Percentiles rank a stretch among this genome's conserved stretches.
phyloP scores from a whole-genome alignment of 1,140 invertebrate species.

The Drosophila bipectinata region DNA sequence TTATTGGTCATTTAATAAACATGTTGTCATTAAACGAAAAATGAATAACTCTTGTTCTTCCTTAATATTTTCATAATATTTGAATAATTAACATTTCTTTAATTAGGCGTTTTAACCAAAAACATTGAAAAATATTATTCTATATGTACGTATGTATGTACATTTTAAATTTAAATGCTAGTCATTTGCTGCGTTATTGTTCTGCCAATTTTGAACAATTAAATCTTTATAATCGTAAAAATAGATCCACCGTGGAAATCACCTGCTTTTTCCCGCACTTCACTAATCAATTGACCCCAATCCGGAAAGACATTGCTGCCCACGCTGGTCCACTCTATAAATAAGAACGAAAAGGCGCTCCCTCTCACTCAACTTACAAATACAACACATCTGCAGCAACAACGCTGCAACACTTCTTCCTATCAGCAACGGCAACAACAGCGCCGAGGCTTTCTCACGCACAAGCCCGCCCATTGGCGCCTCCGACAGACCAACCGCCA shows the following conservation, averaged over 20 bases:
- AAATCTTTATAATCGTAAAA: constrained; percentile 32
- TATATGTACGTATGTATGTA: no score
- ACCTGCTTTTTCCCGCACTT: constrained; percentile 43
- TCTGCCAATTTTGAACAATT: constrained; percentile 2
- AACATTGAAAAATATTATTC: neutral
- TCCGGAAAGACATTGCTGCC: constrained; percentile 48
- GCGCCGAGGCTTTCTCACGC: constrained; percentile 13
- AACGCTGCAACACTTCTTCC: constrained; percentile 50
- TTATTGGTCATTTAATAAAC: no score
- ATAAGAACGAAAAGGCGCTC: constrained; percentile 40
- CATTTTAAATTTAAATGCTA: neutral
- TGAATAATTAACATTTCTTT: no score
- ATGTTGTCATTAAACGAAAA: no score
- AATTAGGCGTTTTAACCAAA: no score
- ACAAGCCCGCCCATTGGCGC: constrained; percentile 37
- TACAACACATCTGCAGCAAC: constrained; percentile 59
- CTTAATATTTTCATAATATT: no score
- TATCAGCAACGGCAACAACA: constrained; percentile 26
- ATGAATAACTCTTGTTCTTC: no score
- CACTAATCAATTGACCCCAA: constrained; percentile 71
- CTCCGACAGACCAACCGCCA: constrained; percentile 42
- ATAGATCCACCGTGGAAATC: constrained; percentile 41
- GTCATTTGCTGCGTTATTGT: neutral
- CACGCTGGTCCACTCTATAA: constrained; percentile 76
- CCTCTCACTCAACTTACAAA: constrained; percentile 46